Base-by-base conservation (phyloP, 2,797 vertebrate species). In the Alca torda region DNA sequence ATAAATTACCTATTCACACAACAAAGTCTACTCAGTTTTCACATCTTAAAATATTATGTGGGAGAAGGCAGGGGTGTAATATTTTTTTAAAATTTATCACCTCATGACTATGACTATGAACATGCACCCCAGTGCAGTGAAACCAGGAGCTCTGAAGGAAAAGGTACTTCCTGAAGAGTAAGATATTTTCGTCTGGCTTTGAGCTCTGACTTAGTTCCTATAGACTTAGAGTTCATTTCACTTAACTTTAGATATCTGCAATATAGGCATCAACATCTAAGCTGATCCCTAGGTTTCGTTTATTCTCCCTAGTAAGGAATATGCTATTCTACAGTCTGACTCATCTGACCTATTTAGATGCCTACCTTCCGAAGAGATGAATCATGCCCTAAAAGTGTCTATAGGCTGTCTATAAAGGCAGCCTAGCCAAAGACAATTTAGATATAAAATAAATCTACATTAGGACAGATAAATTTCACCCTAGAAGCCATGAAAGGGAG, bases 281-380 rank as follows among this genome's bases (percentile, higher is more conserved):
- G 75, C 15, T 67, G 64, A 89, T 72, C 56, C 75, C 48, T 21
- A 57, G 56, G 64, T 80, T 93, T 91, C 43, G 60, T 92, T 94
- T 91, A 85, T 83, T 89, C 64, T 87, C 63, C 79, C 46, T 76
- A 80, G 89, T 87, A 92, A 83, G 78, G 68, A 93, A 92, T 74
- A 76, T 60, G 83, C 57, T 80, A 48, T 85, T 93, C 81, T 80
- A 77, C 68, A 92, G 45, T 39, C 75, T 96, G 94, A 95, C 93
- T 96, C 93, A 94, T 85, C 31, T 95, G 92, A 96, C 95, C 92
- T 95, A 92, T 87, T 96, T 96, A 96, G 84, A 92, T 61, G 75
- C 85, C 92, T 92, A 50, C 91, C 64, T 94, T 96, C 54, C 0
- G 0, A 96, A 74, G 68, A 85, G 53, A 95, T 92, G 84, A 96